Evolutionary conservation across 1,140 invertebrate species (phyloP).

Genomic region (Lepeophtheirus salmonis): DNA sequence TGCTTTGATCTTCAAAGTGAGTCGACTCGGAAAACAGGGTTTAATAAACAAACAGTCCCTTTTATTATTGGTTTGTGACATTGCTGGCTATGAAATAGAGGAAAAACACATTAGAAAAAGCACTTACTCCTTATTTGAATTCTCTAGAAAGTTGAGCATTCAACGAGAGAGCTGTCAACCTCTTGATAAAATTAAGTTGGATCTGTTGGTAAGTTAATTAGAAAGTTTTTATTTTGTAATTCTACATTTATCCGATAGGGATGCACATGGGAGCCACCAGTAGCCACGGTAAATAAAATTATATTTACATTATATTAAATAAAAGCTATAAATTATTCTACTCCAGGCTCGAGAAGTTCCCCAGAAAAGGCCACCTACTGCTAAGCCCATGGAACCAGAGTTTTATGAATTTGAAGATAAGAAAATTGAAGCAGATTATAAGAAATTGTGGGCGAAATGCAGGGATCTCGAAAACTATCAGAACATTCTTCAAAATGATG

Average conservation of each 20-base stretch:
- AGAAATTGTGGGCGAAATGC: conserved; percentile 1
- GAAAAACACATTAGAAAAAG: not conserved
- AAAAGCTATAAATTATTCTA: too few species aligned
- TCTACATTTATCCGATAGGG: too few species aligned
- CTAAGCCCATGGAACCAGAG: conserved; percentile 5
- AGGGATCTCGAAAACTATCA: not conserved
- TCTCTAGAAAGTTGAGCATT: not conserved
- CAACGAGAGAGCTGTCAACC: not conserved
- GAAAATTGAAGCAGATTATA: not conserved
- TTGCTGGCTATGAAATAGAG: not conserved
- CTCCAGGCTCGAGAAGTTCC: too few species aligned
- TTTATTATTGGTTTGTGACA: not conserved
- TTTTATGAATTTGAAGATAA: conserved; percentile 3
- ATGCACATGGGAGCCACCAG: too few species aligned
- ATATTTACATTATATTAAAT: too few species aligned
- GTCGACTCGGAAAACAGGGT: not conserved
- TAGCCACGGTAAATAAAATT: too few species aligned
- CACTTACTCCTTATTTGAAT: not conserved
- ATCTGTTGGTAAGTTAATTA: not conserved
- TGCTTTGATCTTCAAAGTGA: not conserved
- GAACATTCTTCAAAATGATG: not conserved
- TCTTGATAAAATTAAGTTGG: not conserved
- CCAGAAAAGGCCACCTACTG: not conserved
- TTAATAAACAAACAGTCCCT: not conserved
- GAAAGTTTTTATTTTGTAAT: too few species aligned